Conservation (phyloP, 2,888 invertebrate species). For the Cerastoderma edule region DNA sequence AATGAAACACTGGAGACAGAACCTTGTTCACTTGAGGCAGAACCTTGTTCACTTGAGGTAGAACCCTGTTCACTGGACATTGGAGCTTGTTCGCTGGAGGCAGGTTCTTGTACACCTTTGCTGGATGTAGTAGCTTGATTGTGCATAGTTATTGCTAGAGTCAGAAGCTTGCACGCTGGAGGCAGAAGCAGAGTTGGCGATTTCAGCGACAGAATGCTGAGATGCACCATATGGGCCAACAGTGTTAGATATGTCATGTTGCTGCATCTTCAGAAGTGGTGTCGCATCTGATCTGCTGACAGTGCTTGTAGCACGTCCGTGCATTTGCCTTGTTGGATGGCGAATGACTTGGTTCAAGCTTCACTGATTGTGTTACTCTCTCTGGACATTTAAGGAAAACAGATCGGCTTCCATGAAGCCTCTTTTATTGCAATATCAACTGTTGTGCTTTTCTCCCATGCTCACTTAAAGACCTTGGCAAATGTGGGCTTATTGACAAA, state of each 20-base stretch:
- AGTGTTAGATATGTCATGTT: neutral
- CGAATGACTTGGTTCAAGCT: slow-evolving; percentile 31
- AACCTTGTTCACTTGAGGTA: too few species aligned
- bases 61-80: too few species aligned
- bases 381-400: slow-evolving; percentile 23
- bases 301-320: neutral
- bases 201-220: neutral
- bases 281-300: slow-evolving; percentile 2
- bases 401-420: slow-evolving; percentile 37
- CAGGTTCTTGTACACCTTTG: too few species aligned
- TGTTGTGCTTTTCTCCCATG: slow-evolving; percentile 44
- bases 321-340: neutral
- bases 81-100: too few species aligned
- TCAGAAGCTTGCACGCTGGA: neutral
- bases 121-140: too few species aligned
- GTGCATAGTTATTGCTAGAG: neutral
- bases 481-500: slow-evolving; percentile 48
- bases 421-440: slow-evolving; percentile 43
- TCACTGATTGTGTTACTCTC: slow-evolving; percentile 15
- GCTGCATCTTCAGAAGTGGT: neutral
- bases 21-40: too few species aligned
- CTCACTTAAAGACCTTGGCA: slow-evolving; percentile 41
- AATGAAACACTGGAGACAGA: neutral
- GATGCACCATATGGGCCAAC: neutral
- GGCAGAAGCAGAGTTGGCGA: slow-evolving; percentile 1